Base-by-base conservation (phyloP, 2,113 vertebrate genomes). In the Salvelinus alpinus region DNA sequence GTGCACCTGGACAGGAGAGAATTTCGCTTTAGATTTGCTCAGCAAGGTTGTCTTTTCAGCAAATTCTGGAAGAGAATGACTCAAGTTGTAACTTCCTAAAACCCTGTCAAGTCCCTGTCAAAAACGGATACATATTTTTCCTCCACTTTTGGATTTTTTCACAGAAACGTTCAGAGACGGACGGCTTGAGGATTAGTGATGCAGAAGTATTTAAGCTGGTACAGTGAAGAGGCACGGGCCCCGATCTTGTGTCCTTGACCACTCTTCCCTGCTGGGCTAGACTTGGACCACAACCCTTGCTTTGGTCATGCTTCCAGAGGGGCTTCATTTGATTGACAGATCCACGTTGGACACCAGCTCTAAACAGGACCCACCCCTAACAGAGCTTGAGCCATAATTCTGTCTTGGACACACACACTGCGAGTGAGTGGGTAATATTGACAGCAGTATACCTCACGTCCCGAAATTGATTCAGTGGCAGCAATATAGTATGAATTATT, bases 231-330 rank as follows among this genome's bases (percentile, higher is more conserved):
- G 54, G 54, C 54, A 57, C 20, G 16, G 54, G 54, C 38, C 38
- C 54, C 18, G 4, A 57, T 57, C 80, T 70, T 70, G 8, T 1
- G 0, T 14, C 72, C 81, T 29, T 54, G 29, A 68, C 18, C 31
- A 34, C 66, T 20, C 31, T 68, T 34, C 73, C 85, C 81, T 51
- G 78, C 74, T 54, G 78, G 68, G 70, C 59, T 38, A 67, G 16
- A 74, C 79, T 86, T 79, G 80, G 85, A 85, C 66, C 24, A 24
- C 74, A 79, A 87, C 80, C 12, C 24, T 66, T 48, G 64, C 66
- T 80, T 87, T 86, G 81, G 82, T 90, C 86, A 83, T 13, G 77
- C 73, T 85, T 87, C 79, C 78, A 87, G 83, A 80, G 73, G 67
- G 75, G 80, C 31, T 81, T 72, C 82, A 62, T 86, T 87, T 86